These are phyloP conservation scores for Nephrocerus scutellatus DNA, from an alignment of 2,888 invertebrate genomes.

Conservation along the genomic window DNA sequence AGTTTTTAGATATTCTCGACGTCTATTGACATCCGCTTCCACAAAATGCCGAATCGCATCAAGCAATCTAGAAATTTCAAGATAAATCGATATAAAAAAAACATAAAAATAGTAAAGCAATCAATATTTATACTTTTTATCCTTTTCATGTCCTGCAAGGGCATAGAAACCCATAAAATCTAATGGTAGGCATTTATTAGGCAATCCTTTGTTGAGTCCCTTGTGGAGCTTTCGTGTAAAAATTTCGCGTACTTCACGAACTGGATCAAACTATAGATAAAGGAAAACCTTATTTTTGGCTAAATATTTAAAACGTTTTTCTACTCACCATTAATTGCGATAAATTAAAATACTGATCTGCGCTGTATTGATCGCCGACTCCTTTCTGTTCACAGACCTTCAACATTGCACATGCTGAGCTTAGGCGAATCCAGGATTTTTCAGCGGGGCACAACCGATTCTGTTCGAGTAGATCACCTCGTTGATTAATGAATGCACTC, in stretches of 20 bases:
- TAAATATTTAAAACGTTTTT: background rate
- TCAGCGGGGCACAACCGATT: slow-evolving; percentile 74
- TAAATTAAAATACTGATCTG: slow-evolving; percentile 90
- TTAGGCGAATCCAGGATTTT: slow-evolving; percentile 86
- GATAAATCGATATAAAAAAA: slow-evolving; percentile 37
- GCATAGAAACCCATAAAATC: slow-evolving; percentile 97
- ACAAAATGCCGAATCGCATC: slow-evolving; percentile 68
- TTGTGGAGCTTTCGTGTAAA: slow-evolving; percentile 91
- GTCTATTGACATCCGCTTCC: slow-evolving; percentile 79
- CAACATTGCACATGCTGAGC: slow-evolving; percentile 92
- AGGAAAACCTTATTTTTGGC: background rate
- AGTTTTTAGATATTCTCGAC: slow-evolving; percentile 85
- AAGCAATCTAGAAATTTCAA: slow-evolving; percentile 30
- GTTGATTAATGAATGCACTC: slow-evolving; percentile 86
- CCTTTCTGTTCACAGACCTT: slow-evolving; percentile 96
- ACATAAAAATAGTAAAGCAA: background rate
- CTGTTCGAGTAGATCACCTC: slow-evolving; percentile 75
- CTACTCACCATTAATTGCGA: slow-evolving; percentile 79
- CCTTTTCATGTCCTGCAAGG: slow-evolving; percentile 80
- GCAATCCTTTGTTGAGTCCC: slow-evolving; percentile 72
- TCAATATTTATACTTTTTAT: slow-evolving; percentile 56
- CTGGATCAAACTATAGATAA: slow-evolving; percentile 57
- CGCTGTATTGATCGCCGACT: slow-evolving; percentile 89
- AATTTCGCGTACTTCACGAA: slow-evolving; percentile 77
- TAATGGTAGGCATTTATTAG: slow-evolving; percentile 83